A percentile compares a stretch with the other conserved stretches of the same genome.
Conservation (phyloP, 92 coral and sea anemone species). For the Parazoanthus darwini region DNA sequence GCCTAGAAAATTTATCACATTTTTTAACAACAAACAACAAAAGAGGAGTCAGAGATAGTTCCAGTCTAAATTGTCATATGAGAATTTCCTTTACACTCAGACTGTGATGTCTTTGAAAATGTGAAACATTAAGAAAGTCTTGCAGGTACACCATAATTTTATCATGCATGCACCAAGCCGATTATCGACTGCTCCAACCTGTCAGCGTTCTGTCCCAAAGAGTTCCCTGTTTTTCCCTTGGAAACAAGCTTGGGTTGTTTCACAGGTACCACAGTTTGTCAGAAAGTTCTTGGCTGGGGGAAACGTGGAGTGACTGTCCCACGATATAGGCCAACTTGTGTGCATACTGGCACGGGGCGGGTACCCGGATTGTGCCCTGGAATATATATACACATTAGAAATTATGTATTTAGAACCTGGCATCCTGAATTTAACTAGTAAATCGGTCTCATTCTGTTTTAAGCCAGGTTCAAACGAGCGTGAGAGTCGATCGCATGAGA, state of each 20-base stretch:
- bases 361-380: conserved; percentile 17
- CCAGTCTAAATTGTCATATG: no score
- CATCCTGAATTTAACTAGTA: not conserved
- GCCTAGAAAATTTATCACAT: no score
- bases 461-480: not conserved
- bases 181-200: not conserved
- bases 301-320: conserved; percentile 12
- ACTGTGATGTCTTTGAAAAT: no score
- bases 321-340: conserved; percentile 18
- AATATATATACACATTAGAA: not conserved
- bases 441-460: not conserved
- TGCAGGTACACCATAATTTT: no score
- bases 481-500: not conserved
- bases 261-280: conserved; percentile 12
- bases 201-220: no score
- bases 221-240: not conserved
- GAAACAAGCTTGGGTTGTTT: not conserved
- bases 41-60: no score
- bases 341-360: conserved; percentile 22
- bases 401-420: not conserved
- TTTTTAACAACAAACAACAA: no score
- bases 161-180: not conserved
- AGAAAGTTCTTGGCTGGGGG: not conserved
- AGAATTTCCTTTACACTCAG: no score
- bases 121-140: no score